Evolutionary conservation across 2,797 vertebrate species (phyloP).

Genomic region (Gadopsis bispinosus): DNA sequence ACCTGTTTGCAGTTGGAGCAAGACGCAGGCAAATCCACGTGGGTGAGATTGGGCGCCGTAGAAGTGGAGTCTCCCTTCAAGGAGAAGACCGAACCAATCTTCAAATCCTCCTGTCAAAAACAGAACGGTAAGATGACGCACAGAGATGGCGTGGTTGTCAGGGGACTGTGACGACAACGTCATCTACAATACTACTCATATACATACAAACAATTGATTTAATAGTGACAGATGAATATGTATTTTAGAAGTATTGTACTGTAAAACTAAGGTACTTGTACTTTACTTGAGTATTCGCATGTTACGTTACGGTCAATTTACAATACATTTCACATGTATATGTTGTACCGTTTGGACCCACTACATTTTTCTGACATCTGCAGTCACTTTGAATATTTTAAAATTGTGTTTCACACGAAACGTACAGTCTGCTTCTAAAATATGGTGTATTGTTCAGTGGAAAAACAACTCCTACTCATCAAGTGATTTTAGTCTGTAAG

Average conservation of each 20-base stretch:
- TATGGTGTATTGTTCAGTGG: neutral
- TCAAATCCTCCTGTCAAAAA: constrained; percentile 84
- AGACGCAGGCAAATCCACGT: constrained; percentile 60
- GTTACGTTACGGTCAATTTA: neutral
- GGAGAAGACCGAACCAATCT: constrained; percentile 90
- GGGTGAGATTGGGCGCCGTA: constrained; percentile 56
- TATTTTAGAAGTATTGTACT: neutral
- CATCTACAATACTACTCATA: neutral
- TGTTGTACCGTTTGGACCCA: too few relatives aligned
- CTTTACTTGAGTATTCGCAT: neutral
- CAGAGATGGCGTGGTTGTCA: neutral
- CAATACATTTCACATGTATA: neutral
- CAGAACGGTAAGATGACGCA: neutral
- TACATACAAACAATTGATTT: too few relatives aligned
- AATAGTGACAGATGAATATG: too few relatives aligned
- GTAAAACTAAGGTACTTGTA: neutral
- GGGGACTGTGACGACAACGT: neutral
- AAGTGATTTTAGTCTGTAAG: too few relatives aligned
- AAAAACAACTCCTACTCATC: too few relatives aligned
- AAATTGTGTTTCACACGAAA: too few relatives aligned
- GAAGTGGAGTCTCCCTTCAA: constrained; percentile 77
- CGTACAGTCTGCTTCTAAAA: neutral
- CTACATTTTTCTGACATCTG: neutral
- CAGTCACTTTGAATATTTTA: neutral
- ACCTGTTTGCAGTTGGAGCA: constrained; percentile 91